Evolutionary conservation across 2,888 invertebrate genomes (phyloP).

Genomic region (Clunio marinus): DNA sequence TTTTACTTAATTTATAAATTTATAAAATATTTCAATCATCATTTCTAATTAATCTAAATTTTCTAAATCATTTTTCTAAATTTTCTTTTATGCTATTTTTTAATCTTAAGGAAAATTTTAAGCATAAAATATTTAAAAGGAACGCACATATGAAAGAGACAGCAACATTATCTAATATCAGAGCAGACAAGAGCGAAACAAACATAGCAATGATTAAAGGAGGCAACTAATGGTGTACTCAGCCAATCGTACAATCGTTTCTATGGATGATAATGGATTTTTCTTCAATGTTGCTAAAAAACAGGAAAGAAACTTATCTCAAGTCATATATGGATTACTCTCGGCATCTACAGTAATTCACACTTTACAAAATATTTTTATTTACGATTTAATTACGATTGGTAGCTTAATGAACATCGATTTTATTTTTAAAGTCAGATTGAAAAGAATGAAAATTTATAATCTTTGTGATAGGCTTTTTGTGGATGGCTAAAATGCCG

Average conservation of each 20-base stretch:
- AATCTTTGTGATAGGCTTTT: slow-evolving; percentile 27
- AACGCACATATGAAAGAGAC: slow-evolving; percentile 22
- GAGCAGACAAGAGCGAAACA: neutral
- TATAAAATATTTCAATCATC: no score
- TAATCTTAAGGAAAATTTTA: no score
- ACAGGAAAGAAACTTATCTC: slow-evolving; percentile 11
- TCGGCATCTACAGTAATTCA: slow-evolving; percentile 19
- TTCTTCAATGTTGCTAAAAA: neutral
- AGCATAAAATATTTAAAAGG: no score
- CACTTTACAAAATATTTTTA: slow-evolving; percentile 1
- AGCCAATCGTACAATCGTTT: neutral
- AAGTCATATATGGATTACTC: slow-evolving; percentile 13
- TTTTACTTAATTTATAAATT: no score
- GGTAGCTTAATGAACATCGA: slow-evolving; percentile 5
- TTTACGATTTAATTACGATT: no score
- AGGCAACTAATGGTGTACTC: slow-evolving; percentile 16
- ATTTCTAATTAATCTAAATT: no score
- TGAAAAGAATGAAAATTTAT: slow-evolving; percentile 35
- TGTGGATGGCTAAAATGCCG: slow-evolving; percentile 34
- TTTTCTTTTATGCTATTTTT: no score
- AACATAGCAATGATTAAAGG: neutral
- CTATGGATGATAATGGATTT: slow-evolving; percentile 21
- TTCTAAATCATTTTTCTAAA: no score
- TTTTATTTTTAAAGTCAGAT: neutral
- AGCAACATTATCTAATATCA: neutral